Percentiles rank a stretch among this genome's conserved stretches.
phyloP scores from a whole-genome alignment of 1,140 invertebrate genomes.

The Orchesella cincta region DNA sequence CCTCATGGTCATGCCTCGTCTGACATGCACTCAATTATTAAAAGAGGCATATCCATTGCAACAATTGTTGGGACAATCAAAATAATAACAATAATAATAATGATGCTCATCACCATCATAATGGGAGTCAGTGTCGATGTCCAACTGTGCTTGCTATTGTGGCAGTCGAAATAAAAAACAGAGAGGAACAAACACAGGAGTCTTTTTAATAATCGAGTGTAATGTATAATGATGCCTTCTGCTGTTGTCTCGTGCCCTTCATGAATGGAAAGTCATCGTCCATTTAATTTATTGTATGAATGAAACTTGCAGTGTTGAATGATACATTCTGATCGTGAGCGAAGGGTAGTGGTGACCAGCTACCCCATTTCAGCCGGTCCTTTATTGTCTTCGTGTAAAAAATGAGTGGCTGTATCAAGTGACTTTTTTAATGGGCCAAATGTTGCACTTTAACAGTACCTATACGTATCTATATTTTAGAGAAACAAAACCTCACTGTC shows the following conservation, averaged over 20 bases:
- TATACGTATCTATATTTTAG: no score
- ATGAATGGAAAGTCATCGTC: conserved; percentile 25
- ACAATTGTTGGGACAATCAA: not conserved
- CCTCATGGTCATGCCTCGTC: conserved; percentile 22
- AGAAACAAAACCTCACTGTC: not conserved
- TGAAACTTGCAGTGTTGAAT: conserved; percentile 1
- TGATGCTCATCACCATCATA: conserved; percentile 1
- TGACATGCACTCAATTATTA: conserved; percentile 20
- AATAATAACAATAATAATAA: not conserved
- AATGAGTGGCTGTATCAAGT: conserved; percentile 23
- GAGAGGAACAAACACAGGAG: not conserved
- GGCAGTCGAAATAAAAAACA: not conserved
- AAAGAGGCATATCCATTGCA: conserved; percentile 24
- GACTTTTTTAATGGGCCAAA: conserved; percentile 26
- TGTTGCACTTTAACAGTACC: not conserved
- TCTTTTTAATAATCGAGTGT: not conserved
- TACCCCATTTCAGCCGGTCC: not conserved
- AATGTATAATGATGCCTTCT: conserved; percentile 13
- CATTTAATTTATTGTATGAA: conserved; percentile 22
- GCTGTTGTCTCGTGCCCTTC: conserved; percentile 24
- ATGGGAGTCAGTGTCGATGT: not conserved
- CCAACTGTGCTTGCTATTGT: no score
- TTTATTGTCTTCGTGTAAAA: conserved; percentile 19
- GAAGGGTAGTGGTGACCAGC: not conserved
- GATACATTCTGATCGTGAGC: not conserved